Evolutionary conservation across 2,888 invertebrate genomes (phyloP), one percentile per base, ranked within the genome.

Genomic region (Drosophila meridiana): DNA sequence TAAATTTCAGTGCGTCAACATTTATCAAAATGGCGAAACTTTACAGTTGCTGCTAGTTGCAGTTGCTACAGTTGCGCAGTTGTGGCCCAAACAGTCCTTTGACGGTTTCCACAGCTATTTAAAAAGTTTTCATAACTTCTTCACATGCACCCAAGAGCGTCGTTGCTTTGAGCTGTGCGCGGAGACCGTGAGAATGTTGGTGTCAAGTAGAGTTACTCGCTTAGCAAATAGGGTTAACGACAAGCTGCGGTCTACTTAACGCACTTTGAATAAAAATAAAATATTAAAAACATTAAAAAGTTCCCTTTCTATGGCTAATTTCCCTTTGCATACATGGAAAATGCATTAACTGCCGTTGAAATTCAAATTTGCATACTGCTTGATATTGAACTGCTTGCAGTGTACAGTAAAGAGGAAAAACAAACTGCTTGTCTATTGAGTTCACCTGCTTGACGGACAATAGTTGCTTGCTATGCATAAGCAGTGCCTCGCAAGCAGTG

Each of bases 51-150:
- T 62, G 77, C 67, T 80, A 74, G 20, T 20, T 20, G 20, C 89
- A 82, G 65, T 72, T 85, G 86, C 67, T 80, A 74, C 89, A 82
- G 65, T 72, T 85, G 86, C 80, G 78, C 90, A 78, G 43, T 76
- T 59, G 40, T 59, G 7, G 43, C 20, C 62, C 56, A 52, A 59
- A 73, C 64, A 53, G 50, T 61, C 26, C 48, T 30, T 59, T 42
- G 55, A 48, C 38, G 32, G 36, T 28, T 57, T 59, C 38, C 48
- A 47, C 42, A 28, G 43, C 14, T 56, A 53, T 42, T 30, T 30
- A 38, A 26, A 55, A 79, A 74, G 53, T 79, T 76, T 55, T 43
- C 6, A 11, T 14, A 42, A 4, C 4, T 36, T 61, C 9, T 0
- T 20, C 30, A 14, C 40, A 11, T 57, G 53, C 50, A 40, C 62